Evolutionary conservation across 2,797 vertebrate genomes (phyloP).

Genomic region (Arnoldichthys spilopterus): DNA sequence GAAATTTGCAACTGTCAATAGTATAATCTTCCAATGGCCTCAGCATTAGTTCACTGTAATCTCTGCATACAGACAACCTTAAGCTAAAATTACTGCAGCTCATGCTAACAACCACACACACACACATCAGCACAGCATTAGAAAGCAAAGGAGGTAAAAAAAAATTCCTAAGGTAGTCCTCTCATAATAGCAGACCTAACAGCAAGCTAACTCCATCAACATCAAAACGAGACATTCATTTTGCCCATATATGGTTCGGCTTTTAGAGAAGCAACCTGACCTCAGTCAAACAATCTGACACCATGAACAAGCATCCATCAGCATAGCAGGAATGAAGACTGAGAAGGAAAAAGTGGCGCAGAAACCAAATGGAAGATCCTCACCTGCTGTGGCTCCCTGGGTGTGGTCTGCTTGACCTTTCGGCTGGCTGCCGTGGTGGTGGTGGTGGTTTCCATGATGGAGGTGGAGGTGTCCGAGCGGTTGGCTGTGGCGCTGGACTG

Average conservation of each 20-base stretch:
- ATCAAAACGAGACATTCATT: background rate
- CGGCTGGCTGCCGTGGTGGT: constrained; percentile 91
- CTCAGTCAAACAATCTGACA: background rate
- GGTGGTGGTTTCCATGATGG: constrained; percentile 93
- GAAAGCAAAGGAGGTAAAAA: too few species aligned
- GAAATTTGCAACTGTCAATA: too few species aligned
- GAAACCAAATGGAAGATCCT: constrained; percentile 54
- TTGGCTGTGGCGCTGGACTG: constrained; percentile 96
- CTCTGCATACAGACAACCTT: too few species aligned
- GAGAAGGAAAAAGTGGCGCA: background rate
- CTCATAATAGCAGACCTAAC: too few species aligned
- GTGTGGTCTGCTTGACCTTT: constrained; percentile 89
- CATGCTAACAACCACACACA: too few species aligned
- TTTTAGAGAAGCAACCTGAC: background rate
- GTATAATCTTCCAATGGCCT: too few species aligned
- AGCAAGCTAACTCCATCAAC: background rate
- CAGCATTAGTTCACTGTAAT: too few species aligned
- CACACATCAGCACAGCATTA: too few species aligned
- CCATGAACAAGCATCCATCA: background rate
- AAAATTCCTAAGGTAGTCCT: too few species aligned
- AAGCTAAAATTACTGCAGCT: too few species aligned
- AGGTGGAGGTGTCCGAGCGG: constrained; percentile 94
- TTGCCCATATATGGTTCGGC: background rate
- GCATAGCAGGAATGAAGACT: background rate
- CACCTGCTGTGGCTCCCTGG: constrained; percentile 91